phyloP scores from a whole-genome alignment of 2,888 invertebrate species.

The Sarcophaga subvicina region DNA sequence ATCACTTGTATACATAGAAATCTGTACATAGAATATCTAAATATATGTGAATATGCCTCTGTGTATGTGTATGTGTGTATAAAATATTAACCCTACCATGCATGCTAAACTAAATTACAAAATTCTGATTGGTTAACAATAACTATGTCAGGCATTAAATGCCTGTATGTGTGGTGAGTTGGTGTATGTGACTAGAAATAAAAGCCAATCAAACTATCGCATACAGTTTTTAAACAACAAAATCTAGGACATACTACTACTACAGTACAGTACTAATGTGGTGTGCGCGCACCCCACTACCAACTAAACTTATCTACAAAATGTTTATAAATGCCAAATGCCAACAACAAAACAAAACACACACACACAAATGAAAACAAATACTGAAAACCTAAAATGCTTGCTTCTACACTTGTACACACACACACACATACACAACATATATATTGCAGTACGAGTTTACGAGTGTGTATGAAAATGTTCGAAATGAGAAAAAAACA shows the following conservation, averaged over 20 bases:
- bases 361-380: constrained; percentile 13
- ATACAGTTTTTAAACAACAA: constrained; percentile 79
- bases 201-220: constrained; percentile 82
- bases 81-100: constrained; percentile 25
- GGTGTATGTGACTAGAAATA: constrained; percentile 61
- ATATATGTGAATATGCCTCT: background rate
- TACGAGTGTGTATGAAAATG: background rate
- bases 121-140: constrained; percentile 75
- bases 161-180: constrained; percentile 56
- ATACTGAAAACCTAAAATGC: constrained; percentile 66
- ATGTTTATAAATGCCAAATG: constrained; percentile 68
- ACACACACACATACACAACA: constrained; percentile 61
- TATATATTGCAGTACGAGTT: constrained; percentile 53
- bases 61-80: background rate
- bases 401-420: constrained; percentile 47
- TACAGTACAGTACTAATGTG: constrained; percentile 43
- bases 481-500: constrained; percentile 33
- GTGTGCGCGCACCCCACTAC: constrained; percentile 73
- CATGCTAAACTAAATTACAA: constrained; percentile 71
- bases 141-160: constrained; percentile 66
- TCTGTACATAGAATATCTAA: background rate
- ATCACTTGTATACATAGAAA: no score
- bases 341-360: constrained; percentile 52
- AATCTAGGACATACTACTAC: constrained; percentile 78
- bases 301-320: constrained; percentile 74